Conservation (phyloP, 1,140 invertebrate genomes). For the Tribolium madens region DNA sequence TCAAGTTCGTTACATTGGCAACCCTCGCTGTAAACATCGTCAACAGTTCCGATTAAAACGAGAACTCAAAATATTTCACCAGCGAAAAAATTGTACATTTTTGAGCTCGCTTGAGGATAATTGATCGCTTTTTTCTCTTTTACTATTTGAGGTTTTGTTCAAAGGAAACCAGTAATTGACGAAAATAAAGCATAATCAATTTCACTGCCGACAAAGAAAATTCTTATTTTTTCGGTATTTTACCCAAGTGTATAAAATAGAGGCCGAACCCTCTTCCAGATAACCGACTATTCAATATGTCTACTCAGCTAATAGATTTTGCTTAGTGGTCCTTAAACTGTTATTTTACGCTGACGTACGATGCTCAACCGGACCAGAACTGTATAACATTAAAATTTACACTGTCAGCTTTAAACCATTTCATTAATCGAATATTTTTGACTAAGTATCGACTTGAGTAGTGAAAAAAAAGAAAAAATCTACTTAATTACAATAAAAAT, state of each 20-base stretch:
- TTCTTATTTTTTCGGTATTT: constrained; percentile 37
- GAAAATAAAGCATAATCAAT: constrained; percentile 39
- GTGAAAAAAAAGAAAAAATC: not conserved
- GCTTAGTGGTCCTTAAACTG: constrained; percentile 48
- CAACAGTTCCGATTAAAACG: constrained; percentile 31
- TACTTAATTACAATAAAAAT: no score
- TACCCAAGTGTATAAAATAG: constrained; percentile 34
- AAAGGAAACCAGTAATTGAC: constrained; percentile 22
- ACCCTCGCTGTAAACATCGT: constrained; percentile 47
- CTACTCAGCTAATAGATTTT: constrained; percentile 49
- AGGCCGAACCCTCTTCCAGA: constrained; percentile 33
- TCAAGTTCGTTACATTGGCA: constrained; percentile 47
- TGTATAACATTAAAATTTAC: constrained; percentile 47
- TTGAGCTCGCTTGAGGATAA: constrained; percentile 1
- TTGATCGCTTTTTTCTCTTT: constrained; percentile 17
- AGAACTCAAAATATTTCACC: not conserved
- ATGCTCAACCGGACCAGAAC: constrained; percentile 42
- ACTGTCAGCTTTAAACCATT: constrained; percentile 19
- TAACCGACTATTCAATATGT: constrained; percentile 47
- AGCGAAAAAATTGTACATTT: no score
- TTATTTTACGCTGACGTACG: constrained; percentile 47
- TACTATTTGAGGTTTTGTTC: constrained; percentile 34
- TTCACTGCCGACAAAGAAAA: constrained; percentile 23
- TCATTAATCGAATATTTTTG: constrained; percentile 7
- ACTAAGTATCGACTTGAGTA: no score